These are phyloP conservation scores for Okapia johnstoni DNA, from an alignment of 2,113 vertebrate genomes.

Conservation along the genomic window DNA sequence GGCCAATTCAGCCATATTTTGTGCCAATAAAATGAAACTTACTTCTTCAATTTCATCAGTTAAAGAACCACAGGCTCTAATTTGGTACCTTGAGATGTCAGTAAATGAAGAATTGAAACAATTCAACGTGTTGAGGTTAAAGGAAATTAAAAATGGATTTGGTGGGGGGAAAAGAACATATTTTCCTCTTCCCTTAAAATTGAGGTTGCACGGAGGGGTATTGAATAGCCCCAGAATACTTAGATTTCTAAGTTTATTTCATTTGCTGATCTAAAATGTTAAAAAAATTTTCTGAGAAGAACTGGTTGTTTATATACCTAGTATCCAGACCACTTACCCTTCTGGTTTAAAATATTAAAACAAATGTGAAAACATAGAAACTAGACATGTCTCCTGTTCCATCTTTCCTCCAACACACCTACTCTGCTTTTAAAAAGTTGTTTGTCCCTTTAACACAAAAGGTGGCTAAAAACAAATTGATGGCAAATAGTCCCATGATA, in stretches of 20 bases:
- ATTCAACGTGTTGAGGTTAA: not conserved
- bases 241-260: not conserved
- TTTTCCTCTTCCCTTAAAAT: not conserved
- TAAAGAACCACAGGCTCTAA: not conserved
- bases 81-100: not conserved
- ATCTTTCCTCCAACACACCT: not conserved
- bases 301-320: not conserved
- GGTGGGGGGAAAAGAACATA: not conserved
- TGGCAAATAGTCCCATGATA: not conserved
- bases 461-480: not conserved
- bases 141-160: not conserved
- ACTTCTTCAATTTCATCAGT: conserved; percentile 16
- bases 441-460: not conserved
- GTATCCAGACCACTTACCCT: not conserved
- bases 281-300: not conserved
- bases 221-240: not conserved
- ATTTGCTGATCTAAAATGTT: not conserved
- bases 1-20: not conserved
- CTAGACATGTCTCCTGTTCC: not conserved
- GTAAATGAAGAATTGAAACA: not conserved
- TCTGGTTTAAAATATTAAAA: conserved; percentile 1
- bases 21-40: conserved; percentile 25
- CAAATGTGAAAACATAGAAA: not conserved
- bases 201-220: not conserved
- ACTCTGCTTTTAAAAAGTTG: not conserved